Conservation (phyloP, 2,797 vertebrate species). For the Taenioides sp. region DNA sequence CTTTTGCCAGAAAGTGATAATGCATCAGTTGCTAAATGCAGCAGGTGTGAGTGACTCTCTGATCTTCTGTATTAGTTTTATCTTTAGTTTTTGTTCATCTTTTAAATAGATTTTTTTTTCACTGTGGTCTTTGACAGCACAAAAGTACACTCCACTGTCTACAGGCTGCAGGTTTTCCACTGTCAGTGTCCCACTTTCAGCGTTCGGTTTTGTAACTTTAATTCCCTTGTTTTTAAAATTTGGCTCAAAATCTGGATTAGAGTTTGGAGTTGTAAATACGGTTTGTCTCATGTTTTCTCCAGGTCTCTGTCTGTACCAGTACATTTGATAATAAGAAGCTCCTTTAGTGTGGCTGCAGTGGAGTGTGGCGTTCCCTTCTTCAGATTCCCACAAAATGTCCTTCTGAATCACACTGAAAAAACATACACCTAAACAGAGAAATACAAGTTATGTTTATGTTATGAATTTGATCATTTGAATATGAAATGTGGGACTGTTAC, state of each 20-base stretch:
- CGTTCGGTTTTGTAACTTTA: neutral
- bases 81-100: neutral
- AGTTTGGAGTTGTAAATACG: neutral
- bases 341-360: conserved; percentile 50
- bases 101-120: neutral
- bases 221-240: neutral
- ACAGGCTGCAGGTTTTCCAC: neutral
- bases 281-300: conserved; percentile 10
- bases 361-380: conserved; percentile 17
- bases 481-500: too few species aligned
- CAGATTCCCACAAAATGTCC: too few species aligned
- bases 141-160: conserved; percentile 11
- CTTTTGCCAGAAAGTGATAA: neutral
- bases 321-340: neutral
- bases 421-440: too few species aligned
- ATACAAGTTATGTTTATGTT: too few species aligned
- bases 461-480: too few species aligned
- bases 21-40: neutral
- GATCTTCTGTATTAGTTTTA: too few species aligned
- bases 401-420: too few species aligned
- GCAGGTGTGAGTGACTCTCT: neutral
- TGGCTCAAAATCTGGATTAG: neutral
- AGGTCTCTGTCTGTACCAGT: conserved; percentile 10
- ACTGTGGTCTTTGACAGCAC: conserved; percentile 11
- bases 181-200: conserved; percentile 1